Evolutionary conservation across 1,140 invertebrate species (phyloP).

Genomic region (Dendroctonus valens): DNA sequence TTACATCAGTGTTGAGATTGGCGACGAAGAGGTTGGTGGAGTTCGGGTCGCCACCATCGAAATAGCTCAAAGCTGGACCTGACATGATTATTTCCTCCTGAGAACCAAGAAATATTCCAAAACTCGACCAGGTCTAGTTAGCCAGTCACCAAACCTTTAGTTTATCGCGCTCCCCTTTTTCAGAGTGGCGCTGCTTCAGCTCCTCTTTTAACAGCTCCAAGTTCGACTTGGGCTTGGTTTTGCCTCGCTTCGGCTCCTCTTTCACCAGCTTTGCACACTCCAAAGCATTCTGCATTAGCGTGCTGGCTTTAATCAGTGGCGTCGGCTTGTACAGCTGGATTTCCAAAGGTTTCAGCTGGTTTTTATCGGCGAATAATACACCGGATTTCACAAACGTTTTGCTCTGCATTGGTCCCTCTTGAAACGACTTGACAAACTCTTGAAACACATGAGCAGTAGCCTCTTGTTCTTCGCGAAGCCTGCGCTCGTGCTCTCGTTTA

Average conservation of each 20-base stretch:
- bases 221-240: slow-evolving; percentile 45
- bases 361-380: slow-evolving; percentile 39
- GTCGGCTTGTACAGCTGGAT: slow-evolving; percentile 43
- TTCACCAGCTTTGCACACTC: slow-evolving; percentile 45
- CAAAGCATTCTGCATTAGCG: slow-evolving; percentile 56
- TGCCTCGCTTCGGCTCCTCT: slow-evolving; percentile 50
- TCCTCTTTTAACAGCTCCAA: slow-evolving; percentile 50
- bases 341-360: slow-evolving; percentile 32
- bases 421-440: slow-evolving; percentile 48
- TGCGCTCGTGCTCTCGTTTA: slow-evolving; percentile 39
- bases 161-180: slow-evolving; percentile 31
- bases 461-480: slow-evolving; percentile 78
- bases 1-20: slow-evolving; percentile 82
- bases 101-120: background rate
- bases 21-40: slow-evolving; percentile 89
- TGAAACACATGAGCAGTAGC: slow-evolving; percentile 66
- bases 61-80: slow-evolving; percentile 26
- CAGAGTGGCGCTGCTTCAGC: slow-evolving; percentile 42
- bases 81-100: slow-evolving; percentile 20
- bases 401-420: slow-evolving; percentile 35
- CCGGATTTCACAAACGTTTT: slow-evolving; percentile 48
- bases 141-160: slow-evolving; percentile 23
- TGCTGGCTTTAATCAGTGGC: slow-evolving; percentile 44
- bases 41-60: slow-evolving; percentile 73
- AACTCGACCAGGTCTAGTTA: slow-evolving; percentile 1